These are phyloP conservation scores for Anneissia japonica DNA, from an alignment of 35 echinoderm and acorn worm genomes.

Conservation along the genomic window DNA sequence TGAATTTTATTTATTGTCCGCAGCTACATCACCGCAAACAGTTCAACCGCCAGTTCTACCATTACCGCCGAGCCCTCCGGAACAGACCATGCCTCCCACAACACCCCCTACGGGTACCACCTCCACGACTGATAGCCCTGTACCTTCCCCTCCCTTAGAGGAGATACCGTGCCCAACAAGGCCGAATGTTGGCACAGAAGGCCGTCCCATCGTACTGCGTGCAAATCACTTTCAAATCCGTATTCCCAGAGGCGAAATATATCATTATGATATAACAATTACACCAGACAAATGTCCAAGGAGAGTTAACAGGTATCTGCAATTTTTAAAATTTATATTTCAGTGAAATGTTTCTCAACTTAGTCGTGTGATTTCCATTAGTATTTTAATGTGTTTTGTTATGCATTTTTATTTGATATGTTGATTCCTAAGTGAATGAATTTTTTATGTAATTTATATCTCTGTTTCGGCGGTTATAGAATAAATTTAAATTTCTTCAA, in stretches of 20 bases:
- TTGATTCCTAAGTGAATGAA: too few species aligned
- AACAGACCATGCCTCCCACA: background rate
- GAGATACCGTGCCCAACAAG: background rate
- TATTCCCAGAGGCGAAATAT: slow-evolving; percentile 1
- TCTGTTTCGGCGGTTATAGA: too few species aligned
- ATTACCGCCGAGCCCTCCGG: background rate
- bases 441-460: too few species aligned
- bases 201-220: background rate
- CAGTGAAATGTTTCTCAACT: too few species aligned
- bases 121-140: background rate
- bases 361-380: too few species aligned
- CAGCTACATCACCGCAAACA: background rate
- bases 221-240: slow-evolving; percentile 25
- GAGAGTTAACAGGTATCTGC: slow-evolving; percentile 12
- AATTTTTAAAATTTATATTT: background rate
- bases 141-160: background rate
- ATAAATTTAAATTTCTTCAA: too few species aligned
- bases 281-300: slow-evolving; percentile 13
- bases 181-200: slow-evolving; percentile 1
- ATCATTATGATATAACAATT: slow-evolving; percentile 15
- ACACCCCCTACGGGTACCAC: background rate
- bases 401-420: too few species aligned
- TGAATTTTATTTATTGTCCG: too few species aligned
- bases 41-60: background rate
- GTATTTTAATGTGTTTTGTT: too few species aligned